Evolutionary conservation across 2,888 invertebrate species (phyloP), one percentile per base, ranked within the genome.

Genomic region (Sclerodermus sp.): DNA sequence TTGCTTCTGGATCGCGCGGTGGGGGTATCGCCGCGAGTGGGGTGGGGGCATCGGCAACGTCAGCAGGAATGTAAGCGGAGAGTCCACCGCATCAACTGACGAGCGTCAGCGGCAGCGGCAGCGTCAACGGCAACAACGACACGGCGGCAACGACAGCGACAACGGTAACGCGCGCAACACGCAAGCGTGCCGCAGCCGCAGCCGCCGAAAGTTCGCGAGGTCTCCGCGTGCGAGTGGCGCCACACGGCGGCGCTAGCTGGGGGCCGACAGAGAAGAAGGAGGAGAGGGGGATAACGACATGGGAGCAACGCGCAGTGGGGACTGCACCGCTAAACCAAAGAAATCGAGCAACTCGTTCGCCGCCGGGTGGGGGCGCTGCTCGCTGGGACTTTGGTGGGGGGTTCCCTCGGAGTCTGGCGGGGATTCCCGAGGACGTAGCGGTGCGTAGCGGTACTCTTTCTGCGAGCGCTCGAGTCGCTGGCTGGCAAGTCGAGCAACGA

Each of bases 371-470:
- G 53, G 47, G 55, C 40, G 23, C 45, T 40, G 43, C 43, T 49
- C 39, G 44, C 45, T 50, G 42, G 50, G 50, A 53, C 51, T 49
- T 32, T 39, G 45, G 44, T 29, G 49, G 23, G 23, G 23, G 23
- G 8, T 23, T 23, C 4, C 8, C 23, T 3, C 32, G 36, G n/a
- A 45, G 5, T 4, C 17, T 51, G 51, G 47, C 49, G 58, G 57
- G 55, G 60, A 55, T 57, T 58, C 56, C 55, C 65, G 70, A 62
- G 69, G 60, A 67, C 69, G 69, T 72, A 70, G 70, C 68, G 73
- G 68, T 65, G 67, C 62, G 69, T 75, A 75, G 76, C 77, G 77
- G 77, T 77, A 77, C 70, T 76, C 76, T 68, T 70, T 74, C 70
- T 60, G 67, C 67, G 53, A 62, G 54, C 38, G 4, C 9, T 42